These are phyloP conservation scores for Ursus arctos DNA, from an alignment of 2,113 vertebrate genomes.

Conservation along the genomic window DNA sequence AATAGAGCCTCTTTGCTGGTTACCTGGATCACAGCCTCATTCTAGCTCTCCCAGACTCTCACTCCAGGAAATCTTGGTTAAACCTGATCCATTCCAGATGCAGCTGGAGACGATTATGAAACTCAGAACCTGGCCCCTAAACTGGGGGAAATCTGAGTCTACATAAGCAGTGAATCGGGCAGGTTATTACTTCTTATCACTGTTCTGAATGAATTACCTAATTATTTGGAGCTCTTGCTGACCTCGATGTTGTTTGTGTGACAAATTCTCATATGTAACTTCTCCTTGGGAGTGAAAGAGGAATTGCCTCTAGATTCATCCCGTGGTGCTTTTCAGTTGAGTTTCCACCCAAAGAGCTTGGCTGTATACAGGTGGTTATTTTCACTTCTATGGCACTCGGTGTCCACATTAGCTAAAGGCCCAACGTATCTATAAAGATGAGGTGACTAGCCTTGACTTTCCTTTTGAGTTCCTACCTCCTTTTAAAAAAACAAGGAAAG, in stretches of 20 bases:
- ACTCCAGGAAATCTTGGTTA: not conserved
- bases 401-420: not conserved
- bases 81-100: not conserved
- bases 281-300: not conserved
- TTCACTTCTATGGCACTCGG: not conserved
- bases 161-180: not conserved
- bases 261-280: not conserved
- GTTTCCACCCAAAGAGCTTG: not conserved
- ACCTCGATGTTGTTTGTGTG: not conserved
- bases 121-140: not conserved
- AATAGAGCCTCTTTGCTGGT: not conserved
- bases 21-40: not conserved
- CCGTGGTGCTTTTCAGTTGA: not conserved
- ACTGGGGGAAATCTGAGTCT: not conserved
- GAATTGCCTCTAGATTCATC: not conserved
- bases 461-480: not conserved
- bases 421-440: not conserved
- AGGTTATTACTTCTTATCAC: conserved; percentile 12
- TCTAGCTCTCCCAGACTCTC: not conserved
- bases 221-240: not conserved
- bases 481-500: conserved; percentile 3
- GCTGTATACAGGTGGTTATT: not conserved
- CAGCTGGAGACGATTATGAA: not conserved
- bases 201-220: conserved; percentile 33
- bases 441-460: not conserved